Evolutionary conservation across 2,888 invertebrate genomes (phyloP).

Genomic region (Monochamus alternatus): DNA sequence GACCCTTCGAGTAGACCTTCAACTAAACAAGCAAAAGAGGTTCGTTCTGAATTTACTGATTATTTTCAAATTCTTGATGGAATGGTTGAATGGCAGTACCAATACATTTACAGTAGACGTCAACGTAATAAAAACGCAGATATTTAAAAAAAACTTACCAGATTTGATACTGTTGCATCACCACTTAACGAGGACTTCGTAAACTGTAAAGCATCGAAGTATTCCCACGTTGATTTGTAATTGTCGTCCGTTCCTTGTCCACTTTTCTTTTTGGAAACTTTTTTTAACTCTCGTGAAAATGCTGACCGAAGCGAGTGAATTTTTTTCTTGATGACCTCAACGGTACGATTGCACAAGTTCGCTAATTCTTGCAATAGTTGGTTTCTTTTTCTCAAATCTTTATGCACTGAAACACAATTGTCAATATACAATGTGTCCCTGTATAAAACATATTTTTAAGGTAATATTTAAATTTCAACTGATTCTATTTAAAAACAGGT

Average conservation of each 20-base stretch:
- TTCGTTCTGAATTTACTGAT: slow-evolving; percentile 3
- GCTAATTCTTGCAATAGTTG: too few species aligned
- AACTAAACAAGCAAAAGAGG: neutral
- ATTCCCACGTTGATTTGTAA: slow-evolving; percentile 17
- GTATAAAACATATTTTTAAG: neutral
- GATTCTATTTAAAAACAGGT: neutral
- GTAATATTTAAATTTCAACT: neutral
- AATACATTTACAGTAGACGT: neutral
- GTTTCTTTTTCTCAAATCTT: too few species aligned
- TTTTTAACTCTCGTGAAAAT: neutral
- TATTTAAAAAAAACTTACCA: neutral
- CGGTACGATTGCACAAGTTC: too few species aligned
- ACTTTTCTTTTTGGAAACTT: neutral
- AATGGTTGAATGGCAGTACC: neutral
- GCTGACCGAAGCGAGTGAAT: neutral
- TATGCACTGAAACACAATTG: too few species aligned
- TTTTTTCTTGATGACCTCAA: too few species aligned
- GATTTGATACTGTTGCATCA: neutral
- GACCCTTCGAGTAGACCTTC: neutral
- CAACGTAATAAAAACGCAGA: neutral
- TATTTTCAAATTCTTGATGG: neutral
- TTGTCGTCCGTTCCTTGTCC: slow-evolving; percentile 1
- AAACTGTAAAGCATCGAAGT: slow-evolving; percentile 12
- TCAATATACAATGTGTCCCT: too few species aligned
- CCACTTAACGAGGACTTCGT: slow-evolving; percentile 19